Evolutionary conservation across 1,140 invertebrate genomes (phyloP), one percentile per base, ranked within the genome.

Genomic region (Trichomalopsis sarcophagae): DNA sequence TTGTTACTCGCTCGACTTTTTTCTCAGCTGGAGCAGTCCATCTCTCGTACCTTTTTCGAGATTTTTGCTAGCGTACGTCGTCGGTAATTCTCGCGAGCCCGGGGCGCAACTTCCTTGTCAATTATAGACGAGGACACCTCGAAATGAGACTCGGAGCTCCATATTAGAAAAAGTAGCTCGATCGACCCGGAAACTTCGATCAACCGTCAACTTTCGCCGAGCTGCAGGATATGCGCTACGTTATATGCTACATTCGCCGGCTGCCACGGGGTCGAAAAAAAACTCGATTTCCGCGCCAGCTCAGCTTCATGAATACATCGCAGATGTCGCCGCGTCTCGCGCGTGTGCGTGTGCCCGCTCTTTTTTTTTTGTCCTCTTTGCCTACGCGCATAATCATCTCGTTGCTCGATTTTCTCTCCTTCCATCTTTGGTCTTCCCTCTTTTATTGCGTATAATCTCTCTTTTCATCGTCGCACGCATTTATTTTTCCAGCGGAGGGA

Each of bases 261-360:
- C n/a, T 30, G 73, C 21, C 27, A 62, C 68, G 11, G n/a, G 27
- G 68, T 27, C 4, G 30, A 79, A 55, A 66, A 80, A 74, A 40
- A 84, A 44, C 11, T 74, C 50, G 47, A 84, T 80, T 84, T 80
- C 40, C 23, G 74, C 50, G 69, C 30, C 2, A 62, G 55, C 79
- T 30, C 21, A 50, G 68, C 68, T 74, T 80, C 83, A 84, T 84
- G 47, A 80, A 84, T 84, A 84, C 30, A 84, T 80, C 44, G n/a
- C 66, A 80, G 30, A 80, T 80, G 83, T 84, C 77, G 17, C 36
- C 33, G 2, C 10, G 47, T 75, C 33, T 77, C 9, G 23, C 55
- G 21, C 71, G 7, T 13, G 36, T 11, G 69, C 9, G 36, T 36
- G 73, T 17, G 10, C 73, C 73, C 9, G 9, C 11, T 2, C 17